Base-by-base conservation (phyloP, 2,888 invertebrate genomes). In the Orchesella flavescens region DNA sequence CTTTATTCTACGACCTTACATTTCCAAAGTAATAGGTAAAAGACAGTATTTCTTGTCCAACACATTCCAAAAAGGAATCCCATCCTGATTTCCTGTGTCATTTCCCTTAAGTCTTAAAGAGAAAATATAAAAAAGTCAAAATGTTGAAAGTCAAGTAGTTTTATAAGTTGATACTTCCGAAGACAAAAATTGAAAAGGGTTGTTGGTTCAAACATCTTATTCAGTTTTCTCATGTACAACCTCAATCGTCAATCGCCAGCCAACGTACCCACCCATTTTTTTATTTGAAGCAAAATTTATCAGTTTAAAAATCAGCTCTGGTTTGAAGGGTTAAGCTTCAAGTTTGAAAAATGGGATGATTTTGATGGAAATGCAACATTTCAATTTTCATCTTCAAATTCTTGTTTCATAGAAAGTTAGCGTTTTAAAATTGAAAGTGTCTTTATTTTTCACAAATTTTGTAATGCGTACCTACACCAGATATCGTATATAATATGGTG, bases 261-360 rank as follows among this genome's bases (percentile, higher is more conserved):
- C 44, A 44, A 44, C 44, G 44, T 44, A 12, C 7, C 12, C 44
- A 44, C 44, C 7, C 44, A 5, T 63, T 63, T 74, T 74, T 63
- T 19, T 13, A 34, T 59, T 61, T 61, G 7, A 66, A 66, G 43
- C 7, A 66, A 43, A 66, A 63, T 23, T 44, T 61, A 10, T 21
- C n/a, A n/a, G n/a, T n/a, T n/a, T 15, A 49, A n/a, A 49, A 12
- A 49, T 49, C 15, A n/a, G 44, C n/a, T n/a, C n/a, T n/a, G n/a
- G n/a, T n/a, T n/a, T n/a, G n/a, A n/a, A n/a, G n/a, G n/a, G n/a
- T 63, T 49, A 63, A 82, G 49, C 1, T 2, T 15, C 82, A 76
- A 46, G 15, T 82, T 76, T 82, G 76, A 82, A 82, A 76, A 82
- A 82, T 82, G 49, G 66, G 71, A 34, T 44, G 44, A 53, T 76